Evolutionary conservation across 2,797 vertebrate species (phyloP).

Genomic region (Phoeniculus purpureus): DNA sequence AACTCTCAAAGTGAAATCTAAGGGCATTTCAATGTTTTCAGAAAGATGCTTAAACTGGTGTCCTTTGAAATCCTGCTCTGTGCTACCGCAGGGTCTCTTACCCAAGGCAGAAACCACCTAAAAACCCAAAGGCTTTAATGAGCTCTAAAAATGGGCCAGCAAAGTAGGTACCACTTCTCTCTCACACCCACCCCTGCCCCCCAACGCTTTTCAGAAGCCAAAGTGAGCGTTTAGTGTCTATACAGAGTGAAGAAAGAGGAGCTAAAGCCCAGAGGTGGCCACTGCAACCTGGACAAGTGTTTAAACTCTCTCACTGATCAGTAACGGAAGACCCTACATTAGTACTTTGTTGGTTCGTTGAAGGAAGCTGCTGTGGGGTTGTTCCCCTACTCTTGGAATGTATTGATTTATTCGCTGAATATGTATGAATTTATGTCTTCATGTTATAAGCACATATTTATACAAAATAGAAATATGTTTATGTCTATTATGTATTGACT

Average conservation of each 20-base stretch:
- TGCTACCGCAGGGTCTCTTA: not conserved
- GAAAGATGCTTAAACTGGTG: not conserved
- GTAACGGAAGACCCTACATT: not conserved
- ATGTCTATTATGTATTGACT: too few species aligned
- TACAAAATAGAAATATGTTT: too few species aligned
- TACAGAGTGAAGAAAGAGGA: not conserved
- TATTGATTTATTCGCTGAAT: too few species aligned
- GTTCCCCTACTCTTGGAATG: not conserved
- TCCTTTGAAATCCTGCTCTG: not conserved
- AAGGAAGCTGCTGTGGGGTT: not conserved
- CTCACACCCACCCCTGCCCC: accelerated
- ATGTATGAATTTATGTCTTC: too few species aligned
- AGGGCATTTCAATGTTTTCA: not conserved
- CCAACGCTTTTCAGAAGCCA: not conserved
- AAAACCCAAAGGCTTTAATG: not conserved
- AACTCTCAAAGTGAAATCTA: conserved; percentile 31
- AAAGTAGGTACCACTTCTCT: not conserved
- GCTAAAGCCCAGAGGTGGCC: not conserved
- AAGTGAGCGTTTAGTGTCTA: not conserved
- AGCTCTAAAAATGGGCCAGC: not conserved
- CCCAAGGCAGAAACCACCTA: not conserved
- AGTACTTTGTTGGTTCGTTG: not conserved
- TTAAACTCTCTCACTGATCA: not conserved
- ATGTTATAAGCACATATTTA: too few species aligned
- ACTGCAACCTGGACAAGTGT: not conserved